Conservation (phyloP, 2,797 vertebrate genomes). For the Epinephelus malabaricus region DNA sequence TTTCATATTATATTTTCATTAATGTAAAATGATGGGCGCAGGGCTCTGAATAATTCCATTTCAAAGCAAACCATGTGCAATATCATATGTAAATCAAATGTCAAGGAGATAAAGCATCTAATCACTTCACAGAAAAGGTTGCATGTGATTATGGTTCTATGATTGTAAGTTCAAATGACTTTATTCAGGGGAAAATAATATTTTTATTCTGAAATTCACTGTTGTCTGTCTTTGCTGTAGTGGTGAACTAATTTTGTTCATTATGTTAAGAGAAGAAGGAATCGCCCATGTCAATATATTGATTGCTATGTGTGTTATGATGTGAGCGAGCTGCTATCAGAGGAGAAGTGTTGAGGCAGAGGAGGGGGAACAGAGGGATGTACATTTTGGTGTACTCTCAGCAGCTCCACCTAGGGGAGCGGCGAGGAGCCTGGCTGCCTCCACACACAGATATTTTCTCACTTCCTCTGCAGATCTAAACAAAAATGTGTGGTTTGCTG, state of each 20-base stretch:
- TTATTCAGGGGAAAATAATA: neutral
- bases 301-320: slow-evolving; percentile 37
- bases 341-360: slow-evolving; percentile 13
- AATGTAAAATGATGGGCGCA: slow-evolving; percentile 71
- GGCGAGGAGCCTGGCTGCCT: slow-evolving; percentile 42
- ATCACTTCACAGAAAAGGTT: slow-evolving; percentile 58
- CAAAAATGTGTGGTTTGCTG: slow-evolving; percentile 47
- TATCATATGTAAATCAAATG: slow-evolving; percentile 77
- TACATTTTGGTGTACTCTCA: slow-evolving; percentile 60
- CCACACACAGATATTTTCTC: slow-evolving; percentile 11
- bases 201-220: slow-evolving; percentile 4
- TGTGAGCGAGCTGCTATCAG: slow-evolving; percentile 22
- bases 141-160: slow-evolving; percentile 50
- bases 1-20: slow-evolving; percentile 79
- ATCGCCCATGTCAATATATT: neutral
- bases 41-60: slow-evolving; percentile 74
- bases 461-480: slow-evolving; percentile 36
- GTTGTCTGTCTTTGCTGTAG: slow-evolving; percentile 8
- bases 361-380: slow-evolving; percentile 17
- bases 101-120: slow-evolving; percentile 65
- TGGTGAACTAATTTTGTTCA: slow-evolving; percentile 3
- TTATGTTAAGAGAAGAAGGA: slow-evolving; percentile 11
- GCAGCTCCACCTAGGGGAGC: slow-evolving; percentile 82
- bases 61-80: slow-evolving; percentile 64
- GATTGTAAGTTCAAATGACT: slow-evolving; percentile 44